Conservation (phyloP, 2,113 vertebrate species). For the Epinephelus fuscoguttatus region DNA sequence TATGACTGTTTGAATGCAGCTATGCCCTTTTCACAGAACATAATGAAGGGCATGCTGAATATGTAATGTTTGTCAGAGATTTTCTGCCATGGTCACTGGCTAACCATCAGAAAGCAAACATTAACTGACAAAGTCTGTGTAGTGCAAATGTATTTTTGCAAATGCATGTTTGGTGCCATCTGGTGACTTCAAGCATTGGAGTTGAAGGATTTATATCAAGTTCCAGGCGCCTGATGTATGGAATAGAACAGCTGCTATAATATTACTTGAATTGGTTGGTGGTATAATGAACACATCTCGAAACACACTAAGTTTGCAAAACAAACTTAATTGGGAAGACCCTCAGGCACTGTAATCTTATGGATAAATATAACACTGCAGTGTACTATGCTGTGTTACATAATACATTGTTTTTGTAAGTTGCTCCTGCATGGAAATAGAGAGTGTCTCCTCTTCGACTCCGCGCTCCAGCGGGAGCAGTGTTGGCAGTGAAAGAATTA, state of each 20-base stretch:
- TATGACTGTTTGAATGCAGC: conserved; percentile 2
- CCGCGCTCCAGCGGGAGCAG: conserved; percentile 6
- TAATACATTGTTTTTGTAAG: conserved; percentile 41
- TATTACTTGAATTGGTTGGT: conserved; percentile 19
- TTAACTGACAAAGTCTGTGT: conserved; percentile 57
- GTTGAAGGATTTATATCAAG: conserved; percentile 63
- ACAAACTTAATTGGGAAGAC: conserved; percentile 47
- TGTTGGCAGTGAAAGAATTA: neutral
- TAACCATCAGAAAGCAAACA: conserved; percentile 61
- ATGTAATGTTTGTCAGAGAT: conserved; percentile 33
- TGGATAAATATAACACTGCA: conserved; percentile 36
- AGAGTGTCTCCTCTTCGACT: conserved; percentile 31
- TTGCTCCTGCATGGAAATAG: conserved; percentile 19
- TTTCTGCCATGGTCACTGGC: conserved; percentile 49
- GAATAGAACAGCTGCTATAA: conserved; percentile 59
- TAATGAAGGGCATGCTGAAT: conserved; percentile 39
- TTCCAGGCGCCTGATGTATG: conserved; percentile 46
- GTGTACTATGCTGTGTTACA: conserved; percentile 13
- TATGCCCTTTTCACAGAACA: conserved; percentile 6
- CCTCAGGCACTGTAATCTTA: conserved; percentile 15
- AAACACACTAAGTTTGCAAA: conserved; percentile 44
- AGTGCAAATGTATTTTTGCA: conserved; percentile 69
- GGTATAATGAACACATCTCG: conserved; percentile 45
- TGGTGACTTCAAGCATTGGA: conserved; percentile 73
- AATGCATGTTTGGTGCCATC: conserved; percentile 79